Percentiles rank a stretch among this genome's conserved stretches.
Evolutionary conservation across 2,113 vertebrate species (phyloP).

Genomic region (Spea bombifrons): DNA sequence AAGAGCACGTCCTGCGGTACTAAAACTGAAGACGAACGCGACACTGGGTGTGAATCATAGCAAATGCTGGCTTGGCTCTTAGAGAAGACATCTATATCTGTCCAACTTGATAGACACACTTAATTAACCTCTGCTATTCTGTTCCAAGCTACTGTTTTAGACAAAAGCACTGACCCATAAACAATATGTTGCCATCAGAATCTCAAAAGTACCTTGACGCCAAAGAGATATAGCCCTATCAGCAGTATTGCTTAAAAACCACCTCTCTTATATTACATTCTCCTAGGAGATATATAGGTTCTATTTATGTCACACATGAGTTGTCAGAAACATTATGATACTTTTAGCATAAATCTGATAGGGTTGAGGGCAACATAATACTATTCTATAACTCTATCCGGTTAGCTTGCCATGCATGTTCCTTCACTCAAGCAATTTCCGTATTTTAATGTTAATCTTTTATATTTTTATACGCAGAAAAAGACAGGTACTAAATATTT

Average conservation of each 20-base stretch:
- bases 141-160: slow-evolving; percentile 77
- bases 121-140: slow-evolving; percentile 99
- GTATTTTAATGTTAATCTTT: not conserved
- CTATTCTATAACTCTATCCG: slow-evolving; percentile 54
- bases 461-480: not conserved
- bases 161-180: slow-evolving; percentile 88
- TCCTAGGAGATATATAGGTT: slow-evolving; percentile 81
- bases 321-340: slow-evolving; percentile 87
- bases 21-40: slow-evolving; percentile 49
- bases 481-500: not conserved
- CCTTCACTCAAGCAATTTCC: not conserved
- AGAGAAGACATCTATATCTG: slow-evolving; percentile 69
- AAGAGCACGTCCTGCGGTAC: slow-evolving; percentile 47
- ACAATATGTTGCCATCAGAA: slow-evolving; percentile 87
- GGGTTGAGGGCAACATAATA: slow-evolving; percentile 66
- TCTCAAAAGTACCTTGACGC: slow-evolving; percentile 64
- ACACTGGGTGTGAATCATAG: slow-evolving; percentile 61
- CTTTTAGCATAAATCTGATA: slow-evolving; percentile 85
- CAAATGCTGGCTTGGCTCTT: slow-evolving; percentile 59
- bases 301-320: slow-evolving; percentile 82
- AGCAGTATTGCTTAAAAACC: slow-evolving; percentile 67
- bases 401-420: slow-evolving; percentile 5
- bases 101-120: slow-evolving; percentile 84
- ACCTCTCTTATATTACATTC: slow-evolving; percentile 71
- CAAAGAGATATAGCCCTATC: slow-evolving; percentile 75